Percentiles rank a stretch among this genome's conserved stretches.
Conservation (phyloP, 2,113 vertebrate species). For the Bujurquina vittata region DNA sequence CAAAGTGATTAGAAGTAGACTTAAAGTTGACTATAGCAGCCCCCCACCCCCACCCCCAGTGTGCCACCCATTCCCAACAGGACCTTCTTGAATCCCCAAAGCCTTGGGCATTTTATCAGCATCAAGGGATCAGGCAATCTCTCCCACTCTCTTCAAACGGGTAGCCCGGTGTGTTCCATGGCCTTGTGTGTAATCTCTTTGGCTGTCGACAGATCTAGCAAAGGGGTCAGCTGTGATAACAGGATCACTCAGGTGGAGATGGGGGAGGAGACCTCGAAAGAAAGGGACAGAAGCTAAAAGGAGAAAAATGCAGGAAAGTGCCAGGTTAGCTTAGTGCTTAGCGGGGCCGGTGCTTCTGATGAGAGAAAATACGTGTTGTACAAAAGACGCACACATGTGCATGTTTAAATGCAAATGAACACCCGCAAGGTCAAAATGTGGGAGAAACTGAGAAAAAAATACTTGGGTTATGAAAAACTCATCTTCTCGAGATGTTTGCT, state of each 20-base stretch:
- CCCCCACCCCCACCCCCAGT: not conserved
- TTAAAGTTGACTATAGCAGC: constrained; percentile 55
- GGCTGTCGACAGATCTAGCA: constrained; percentile 72
- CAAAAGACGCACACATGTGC: not conserved
- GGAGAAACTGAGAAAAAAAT: not conserved
- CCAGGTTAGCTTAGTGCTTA: constrained; percentile 23
- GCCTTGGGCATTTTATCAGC: constrained; percentile 72
- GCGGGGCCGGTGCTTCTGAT: not conserved
- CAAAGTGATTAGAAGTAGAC: constrained; percentile 73
- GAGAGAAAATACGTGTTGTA: not conserved
- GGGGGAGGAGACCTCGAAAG: constrained; percentile 34
- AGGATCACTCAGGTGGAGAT: constrained; percentile 67
- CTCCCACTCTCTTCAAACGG: constrained; percentile 43
- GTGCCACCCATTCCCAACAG: constrained; percentile 27
- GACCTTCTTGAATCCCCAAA: constrained; percentile 59
- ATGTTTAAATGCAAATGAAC: not conserved
- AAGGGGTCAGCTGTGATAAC: constrained; percentile 75
- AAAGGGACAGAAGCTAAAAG: constrained; percentile 51
- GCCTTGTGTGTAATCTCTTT: constrained; percentile 75
- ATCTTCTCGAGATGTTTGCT: not conserved
- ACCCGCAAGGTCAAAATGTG: not conserved
- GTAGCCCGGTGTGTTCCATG: constrained; percentile 49
- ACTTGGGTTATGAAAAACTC: not conserved
- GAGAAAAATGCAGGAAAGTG: constrained; percentile 43
- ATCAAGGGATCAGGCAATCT: constrained; percentile 68